phyloP scores from a whole-genome alignment of 2,113 vertebrate genomes.

The Esox niger region DNA sequence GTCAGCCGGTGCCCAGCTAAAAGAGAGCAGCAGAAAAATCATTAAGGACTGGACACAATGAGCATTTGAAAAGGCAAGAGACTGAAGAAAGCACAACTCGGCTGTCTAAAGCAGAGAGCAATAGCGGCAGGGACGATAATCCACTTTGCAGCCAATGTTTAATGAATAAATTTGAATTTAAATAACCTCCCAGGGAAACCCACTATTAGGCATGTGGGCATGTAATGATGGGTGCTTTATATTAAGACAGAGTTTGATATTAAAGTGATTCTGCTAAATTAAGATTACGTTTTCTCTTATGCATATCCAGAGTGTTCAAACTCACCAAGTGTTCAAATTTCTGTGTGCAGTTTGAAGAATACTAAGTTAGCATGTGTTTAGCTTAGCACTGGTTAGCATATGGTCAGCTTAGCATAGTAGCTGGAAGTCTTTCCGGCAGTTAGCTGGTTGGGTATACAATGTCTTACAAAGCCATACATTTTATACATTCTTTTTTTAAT shows the following conservation, averaged over 20 bases:
- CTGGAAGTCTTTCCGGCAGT: no score
- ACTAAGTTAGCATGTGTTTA: no score
- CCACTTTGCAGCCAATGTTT: slow-evolving; percentile 4
- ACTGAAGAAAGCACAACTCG: neutral
- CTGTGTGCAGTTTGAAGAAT: no score
- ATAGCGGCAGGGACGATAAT: slow-evolving; percentile 1
- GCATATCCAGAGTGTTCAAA: no score
- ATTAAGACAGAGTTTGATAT: neutral
- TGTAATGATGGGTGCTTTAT: neutral
- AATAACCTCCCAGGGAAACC: neutral
- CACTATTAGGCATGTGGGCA: neutral
- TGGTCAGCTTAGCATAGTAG: no score
- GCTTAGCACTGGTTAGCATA: no score
- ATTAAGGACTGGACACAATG: neutral
- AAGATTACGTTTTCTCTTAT: no score
- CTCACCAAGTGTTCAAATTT: no score
- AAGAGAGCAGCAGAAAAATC: neutral
- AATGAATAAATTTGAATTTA: slow-evolving; percentile 7
- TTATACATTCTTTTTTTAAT: no score
- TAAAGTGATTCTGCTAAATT: no score
- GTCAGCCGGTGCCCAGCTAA: neutral
- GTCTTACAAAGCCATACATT: no score
- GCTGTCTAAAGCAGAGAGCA: neutral
- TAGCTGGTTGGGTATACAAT: no score
- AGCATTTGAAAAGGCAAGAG: neutral